A percentile compares a stretch with the other conserved stretches of the same genome.
Conservation (phyloP, 2,797 vertebrate species). For the Okamejei kenojei region DNA sequence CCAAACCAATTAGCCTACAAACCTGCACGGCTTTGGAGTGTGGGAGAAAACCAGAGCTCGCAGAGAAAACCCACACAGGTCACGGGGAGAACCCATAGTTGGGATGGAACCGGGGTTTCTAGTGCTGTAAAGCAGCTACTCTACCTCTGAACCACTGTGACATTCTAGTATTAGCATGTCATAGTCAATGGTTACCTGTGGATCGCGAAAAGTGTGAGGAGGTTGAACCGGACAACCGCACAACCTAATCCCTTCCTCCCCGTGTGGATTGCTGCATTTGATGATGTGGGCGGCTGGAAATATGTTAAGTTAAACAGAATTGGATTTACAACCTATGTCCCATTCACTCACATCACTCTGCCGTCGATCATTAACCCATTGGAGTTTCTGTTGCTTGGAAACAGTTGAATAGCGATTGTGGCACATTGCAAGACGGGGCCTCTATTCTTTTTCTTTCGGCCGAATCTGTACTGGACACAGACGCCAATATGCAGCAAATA, state of each 20-base stretch:
- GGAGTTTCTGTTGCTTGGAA: conserved; percentile 22
- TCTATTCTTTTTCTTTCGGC: neutral
- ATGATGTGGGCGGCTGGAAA: neutral
- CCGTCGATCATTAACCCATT: conserved; percentile 19
- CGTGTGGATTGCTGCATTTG: neutral
- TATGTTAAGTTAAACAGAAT: neutral
- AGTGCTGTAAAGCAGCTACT: too few species aligned
- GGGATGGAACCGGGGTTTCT: too few species aligned
- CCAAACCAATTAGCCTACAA: too few species aligned
- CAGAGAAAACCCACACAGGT: too few species aligned
- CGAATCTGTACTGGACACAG: neutral
- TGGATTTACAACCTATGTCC: neutral
- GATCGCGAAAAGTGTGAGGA: neutral
- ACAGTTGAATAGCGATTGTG: neutral
- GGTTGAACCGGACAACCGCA: neutral
- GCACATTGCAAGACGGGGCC: neutral
- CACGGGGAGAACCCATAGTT: too few species aligned
- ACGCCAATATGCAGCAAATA: neutral
- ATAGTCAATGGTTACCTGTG: neutral
- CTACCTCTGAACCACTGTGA: too few species aligned
- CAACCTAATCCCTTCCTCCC: neutral
- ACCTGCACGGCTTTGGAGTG: too few species aligned
- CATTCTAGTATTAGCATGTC: neutral
- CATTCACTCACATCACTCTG: neutral
- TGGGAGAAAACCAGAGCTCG: too few species aligned